Evolutionary conservation across 2,797 vertebrate species (phyloP), one percentile per base, ranked within the genome.

Genomic region (Pseudomugil tenellus): DNA sequence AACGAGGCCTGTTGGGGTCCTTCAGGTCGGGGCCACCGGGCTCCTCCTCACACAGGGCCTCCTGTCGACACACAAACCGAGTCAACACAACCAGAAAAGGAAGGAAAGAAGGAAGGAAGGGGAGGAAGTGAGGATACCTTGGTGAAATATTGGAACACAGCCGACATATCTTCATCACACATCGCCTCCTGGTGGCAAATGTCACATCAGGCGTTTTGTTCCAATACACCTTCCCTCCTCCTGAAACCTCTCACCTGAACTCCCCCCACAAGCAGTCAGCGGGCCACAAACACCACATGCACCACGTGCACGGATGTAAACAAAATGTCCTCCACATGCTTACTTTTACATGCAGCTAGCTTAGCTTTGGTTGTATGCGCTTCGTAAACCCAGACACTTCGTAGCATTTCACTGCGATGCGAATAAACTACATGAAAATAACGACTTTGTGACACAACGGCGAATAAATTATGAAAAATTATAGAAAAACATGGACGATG

Each of bases 1-100:
- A 99, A 4, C 98, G 91, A 0, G 98, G 98, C 2, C 98, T 93
- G 84, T 95, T 97, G 1, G 97, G 96, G 81, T 99, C 98, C 85
- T 96, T 97, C 4, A 93, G 87, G 70, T 98, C 97, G 84, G 94
- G 28, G 43, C 87, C 89, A 2, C 79, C 89, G 0, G 89, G 67
- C 34, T 93, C 92, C 19, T 97, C 96, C 9, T 98, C 96, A 1
- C 88, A 91, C 74, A 93, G 26, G 2, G 91, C 93, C 91, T 97
- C 96, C 88, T 92, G 69, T 83, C 86, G 63, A 66, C 67, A 86
- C 7, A 80, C 5, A 58, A n/a, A 54, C 3, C 5, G 43, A 64
- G 71, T 67, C 59, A 78, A 63, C 54, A 7, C 39, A 35, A 56
- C 23, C 32, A 43, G 11, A 12, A 25, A 53, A 35, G 16, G 34